Percentiles rank a stretch among this genome's conserved stretches.
These are phyloP conservation scores for Choreutis nemorana DNA, from an alignment of 2,888 invertebrate genomes.

Conservation along the genomic window DNA sequence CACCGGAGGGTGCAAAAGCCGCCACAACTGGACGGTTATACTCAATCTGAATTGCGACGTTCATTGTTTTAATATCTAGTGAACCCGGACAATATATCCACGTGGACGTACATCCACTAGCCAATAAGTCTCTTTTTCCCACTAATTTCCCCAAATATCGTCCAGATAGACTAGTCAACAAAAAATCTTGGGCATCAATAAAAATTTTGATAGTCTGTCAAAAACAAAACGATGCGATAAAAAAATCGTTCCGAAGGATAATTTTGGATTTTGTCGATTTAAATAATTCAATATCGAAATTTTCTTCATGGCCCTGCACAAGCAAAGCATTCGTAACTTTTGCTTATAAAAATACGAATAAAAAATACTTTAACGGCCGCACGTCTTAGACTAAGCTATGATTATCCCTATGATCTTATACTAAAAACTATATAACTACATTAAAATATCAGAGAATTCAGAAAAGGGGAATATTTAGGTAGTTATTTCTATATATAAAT, in stretches of 20 bases:
- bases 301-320: constrained; percentile 52
- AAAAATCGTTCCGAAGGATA: neutral
- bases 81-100: neutral
- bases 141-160: too few species aligned
- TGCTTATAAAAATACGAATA: constrained; percentile 66
- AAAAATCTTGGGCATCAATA: too few species aligned
- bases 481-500: constrained; percentile 56
- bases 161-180: too few species aligned
- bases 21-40: constrained; percentile 62
- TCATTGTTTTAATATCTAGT: constrained; percentile 10
- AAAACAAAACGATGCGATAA: too few species aligned
- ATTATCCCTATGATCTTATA: constrained; percentile 51
- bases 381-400: constrained; percentile 58
- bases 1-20: constrained; percentile 57
- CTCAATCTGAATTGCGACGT: constrained; percentile 52
- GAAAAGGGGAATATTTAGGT: constrained; percentile 62
- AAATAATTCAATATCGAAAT: too few species aligned
- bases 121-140: too few species aligned
- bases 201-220: too few species aligned
- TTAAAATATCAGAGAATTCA: constrained; percentile 66
- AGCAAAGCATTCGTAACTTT: constrained; percentile 65
- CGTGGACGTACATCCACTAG: too few species aligned
- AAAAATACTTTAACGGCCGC: constrained; percentile 62
- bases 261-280: neutral
- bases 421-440: constrained; percentile 51